Percentiles rank a stretch among this genome's conserved stretches.
Conservation (phyloP, 1,140 invertebrate genomes). For the Scaptomyza pallida region DNA sequence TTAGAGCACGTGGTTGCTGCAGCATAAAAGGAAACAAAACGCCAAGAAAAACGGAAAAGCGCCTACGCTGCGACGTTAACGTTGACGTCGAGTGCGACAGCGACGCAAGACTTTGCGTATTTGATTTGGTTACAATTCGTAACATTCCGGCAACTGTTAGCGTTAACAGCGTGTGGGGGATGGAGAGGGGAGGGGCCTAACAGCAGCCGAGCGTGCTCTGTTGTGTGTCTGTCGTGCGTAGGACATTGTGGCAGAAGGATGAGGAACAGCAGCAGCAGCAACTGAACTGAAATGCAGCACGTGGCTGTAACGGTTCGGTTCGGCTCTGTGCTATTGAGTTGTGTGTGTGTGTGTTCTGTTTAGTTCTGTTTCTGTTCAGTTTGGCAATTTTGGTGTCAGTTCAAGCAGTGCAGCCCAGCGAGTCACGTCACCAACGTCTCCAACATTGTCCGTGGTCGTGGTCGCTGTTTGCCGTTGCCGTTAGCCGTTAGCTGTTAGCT, state of each 20-base stretch:
- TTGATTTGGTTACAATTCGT: constrained; percentile 63
- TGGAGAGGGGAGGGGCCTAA: too few relatives aligned
- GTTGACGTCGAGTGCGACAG: background rate
- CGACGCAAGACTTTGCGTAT: constrained; percentile 25
- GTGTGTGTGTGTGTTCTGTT: background rate
- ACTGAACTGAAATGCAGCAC: constrained; percentile 6
- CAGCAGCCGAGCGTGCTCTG: constrained; percentile 41
- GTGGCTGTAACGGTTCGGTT: constrained; percentile 5
- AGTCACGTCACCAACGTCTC: constrained; percentile 27
- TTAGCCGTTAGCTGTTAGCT: constrained; percentile 7
- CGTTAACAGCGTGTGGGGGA: constrained; percentile 43
- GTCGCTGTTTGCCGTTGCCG: constrained; percentile 10
- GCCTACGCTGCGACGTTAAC: background rate
- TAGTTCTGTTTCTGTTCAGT: constrained; percentile 2
- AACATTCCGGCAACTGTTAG: constrained; percentile 55
- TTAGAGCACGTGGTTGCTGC: constrained; percentile 28
- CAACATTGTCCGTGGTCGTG: constrained; percentile 22
- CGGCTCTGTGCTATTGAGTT: background rate
- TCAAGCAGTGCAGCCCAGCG: constrained; percentile 42
- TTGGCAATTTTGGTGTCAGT: constrained; percentile 25
- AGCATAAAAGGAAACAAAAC: constrained; percentile 31
- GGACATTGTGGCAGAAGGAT: constrained; percentile 9
- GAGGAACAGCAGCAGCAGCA: constrained; percentile 21
- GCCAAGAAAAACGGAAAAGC: background rate
- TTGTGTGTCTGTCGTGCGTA: constrained; percentile 20